Base-by-base conservation (phyloP, 2,797 vertebrate species). In the Acridotheres tristis region DNA sequence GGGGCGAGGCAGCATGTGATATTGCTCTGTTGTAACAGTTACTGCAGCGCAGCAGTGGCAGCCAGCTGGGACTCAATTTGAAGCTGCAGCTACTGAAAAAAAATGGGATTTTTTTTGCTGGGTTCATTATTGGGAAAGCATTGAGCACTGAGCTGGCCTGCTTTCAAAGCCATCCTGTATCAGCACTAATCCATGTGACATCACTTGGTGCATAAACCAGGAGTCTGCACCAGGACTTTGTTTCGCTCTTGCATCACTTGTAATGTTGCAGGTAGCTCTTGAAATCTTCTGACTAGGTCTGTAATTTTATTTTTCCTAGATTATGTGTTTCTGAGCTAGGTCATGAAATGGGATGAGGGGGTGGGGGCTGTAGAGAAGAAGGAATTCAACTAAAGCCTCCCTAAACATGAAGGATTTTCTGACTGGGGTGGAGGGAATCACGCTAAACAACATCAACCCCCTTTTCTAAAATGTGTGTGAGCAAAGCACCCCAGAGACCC, bases 1-100 rank as follows among this genome's bases (percentile, higher is more conserved):
- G 45, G 26, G 10, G 3, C 2, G 4, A 6, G 53, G 23, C 14
- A 0, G 4, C 20, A 12, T 4, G 14, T 21, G 23, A 5, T 19
- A 8, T 13, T 62, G 61, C 15, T 54, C 22, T 51, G 8, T 34
- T 47, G 19, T 34, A 54, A 38, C 20, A 26, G 25, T 57, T 61
- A 6, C 1, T 4, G 6, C 21, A 71, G 48, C 7, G 1, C 3
- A 16, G 32, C 42, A 38, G 9, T 1, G 32, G 59, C 26, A 61
- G 48, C 26, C 36, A 25, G 23, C 45, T 40, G 36, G 8, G 22
- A 27, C 54, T 81, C 27, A 11, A 1, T 16, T 84, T 58, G 40
- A 61, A 80, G 43, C n/a, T 83, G 59, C 51, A 80, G 38, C 47
- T 82, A 13, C 32, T 54, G 80, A 42, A 85, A 30, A 43, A 71